A percentile compares a stretch with the other conserved stretches of the same genome.
Evolutionary conservation across 2,888 invertebrate genomes (phyloP).

Genomic region (Pheosia gnoma): DNA sequence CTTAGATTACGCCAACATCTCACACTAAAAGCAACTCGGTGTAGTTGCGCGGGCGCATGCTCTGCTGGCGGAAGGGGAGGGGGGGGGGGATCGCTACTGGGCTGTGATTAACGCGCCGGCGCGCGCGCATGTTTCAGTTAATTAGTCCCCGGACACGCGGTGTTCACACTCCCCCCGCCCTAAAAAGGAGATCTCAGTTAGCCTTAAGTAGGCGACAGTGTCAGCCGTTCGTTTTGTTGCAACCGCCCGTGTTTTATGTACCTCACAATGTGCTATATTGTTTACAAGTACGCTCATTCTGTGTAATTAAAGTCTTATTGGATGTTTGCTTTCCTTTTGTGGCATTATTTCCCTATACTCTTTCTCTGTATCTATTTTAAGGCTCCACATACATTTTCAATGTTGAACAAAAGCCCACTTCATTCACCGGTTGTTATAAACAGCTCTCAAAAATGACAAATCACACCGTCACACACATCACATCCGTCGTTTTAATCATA

Average conservation of each 20-base stretch:
- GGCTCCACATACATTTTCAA: too few species aligned
- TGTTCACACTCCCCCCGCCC: conserved; percentile 70
- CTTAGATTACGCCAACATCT: conserved; percentile 72
- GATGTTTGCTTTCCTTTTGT: not conserved
- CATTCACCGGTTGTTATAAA: not conserved
- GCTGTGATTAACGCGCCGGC: conserved; percentile 69
- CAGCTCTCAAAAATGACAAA: conserved; percentile 39
- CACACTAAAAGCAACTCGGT: conserved; percentile 78
- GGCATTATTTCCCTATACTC: not conserved
- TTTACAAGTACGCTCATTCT: conserved; percentile 38
- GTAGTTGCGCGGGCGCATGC: conserved; percentile 49
- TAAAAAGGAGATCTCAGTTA: conserved; percentile 76
- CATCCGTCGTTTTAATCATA: conserved; percentile 60
- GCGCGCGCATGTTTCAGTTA: conserved; percentile 78
- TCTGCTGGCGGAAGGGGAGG: conserved; percentile 18
- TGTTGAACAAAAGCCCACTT: too few species aligned
- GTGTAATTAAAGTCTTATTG: conserved; percentile 39
- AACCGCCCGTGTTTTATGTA: conserved; percentile 43
- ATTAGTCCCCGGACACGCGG: conserved; percentile 74
- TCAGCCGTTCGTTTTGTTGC: conserved; percentile 56
- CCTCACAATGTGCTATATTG: conserved; percentile 39
- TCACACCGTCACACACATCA: conserved; percentile 31
- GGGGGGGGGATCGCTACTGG: conserved; percentile 46
- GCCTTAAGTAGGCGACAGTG: conserved; percentile 64
- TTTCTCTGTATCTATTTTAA: not conserved